Conservation (phyloP, 1,140 invertebrate genomes). For the Pectinophora gossypiella region DNA sequence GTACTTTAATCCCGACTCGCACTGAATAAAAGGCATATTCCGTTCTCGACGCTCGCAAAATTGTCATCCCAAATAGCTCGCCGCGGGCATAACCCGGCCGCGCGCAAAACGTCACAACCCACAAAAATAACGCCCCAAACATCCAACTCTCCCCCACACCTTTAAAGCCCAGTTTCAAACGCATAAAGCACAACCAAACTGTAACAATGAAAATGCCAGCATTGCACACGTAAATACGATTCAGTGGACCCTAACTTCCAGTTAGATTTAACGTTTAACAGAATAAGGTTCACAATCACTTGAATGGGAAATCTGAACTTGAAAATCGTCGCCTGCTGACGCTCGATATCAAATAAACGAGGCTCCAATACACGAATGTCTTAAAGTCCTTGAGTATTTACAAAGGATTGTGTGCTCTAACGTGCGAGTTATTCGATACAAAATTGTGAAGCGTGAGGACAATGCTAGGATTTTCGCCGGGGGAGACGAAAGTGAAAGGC, state of each 20-base stretch:
- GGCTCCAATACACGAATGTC: no score
- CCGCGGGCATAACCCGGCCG: constrained; percentile 34
- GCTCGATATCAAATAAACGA: constrained; percentile 74
- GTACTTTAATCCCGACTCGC: constrained; percentile 65
- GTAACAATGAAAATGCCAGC: constrained; percentile 73
- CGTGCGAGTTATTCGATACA: no score
- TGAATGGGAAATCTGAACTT: constrained; percentile 69
- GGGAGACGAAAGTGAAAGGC: constrained; percentile 52
- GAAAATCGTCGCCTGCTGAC: constrained; percentile 71
- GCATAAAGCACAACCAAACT: constrained; percentile 31
- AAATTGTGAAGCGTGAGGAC: no score
- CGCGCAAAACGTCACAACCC: constrained; percentile 37
- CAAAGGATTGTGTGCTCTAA: no score
- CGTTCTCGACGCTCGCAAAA: constrained; percentile 67
- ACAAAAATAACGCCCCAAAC: not conserved
- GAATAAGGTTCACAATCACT: constrained; percentile 61
- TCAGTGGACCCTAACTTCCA: constrained; percentile 40
- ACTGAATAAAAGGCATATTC: constrained; percentile 73
- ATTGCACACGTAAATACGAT: constrained; percentile 70
- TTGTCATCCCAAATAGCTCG: constrained; percentile 74
- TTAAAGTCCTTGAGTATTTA: no score
- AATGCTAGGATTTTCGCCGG: constrained; percentile 69
- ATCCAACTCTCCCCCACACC: no score
- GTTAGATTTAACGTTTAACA: constrained; percentile 47
- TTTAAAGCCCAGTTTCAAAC: no score